A percentile compares a stretch with the other conserved stretches of the same genome.
Evolutionary conservation across 2,888 invertebrate genomes (phyloP).

Genomic region (Drosophila paucipuncta): DNA sequence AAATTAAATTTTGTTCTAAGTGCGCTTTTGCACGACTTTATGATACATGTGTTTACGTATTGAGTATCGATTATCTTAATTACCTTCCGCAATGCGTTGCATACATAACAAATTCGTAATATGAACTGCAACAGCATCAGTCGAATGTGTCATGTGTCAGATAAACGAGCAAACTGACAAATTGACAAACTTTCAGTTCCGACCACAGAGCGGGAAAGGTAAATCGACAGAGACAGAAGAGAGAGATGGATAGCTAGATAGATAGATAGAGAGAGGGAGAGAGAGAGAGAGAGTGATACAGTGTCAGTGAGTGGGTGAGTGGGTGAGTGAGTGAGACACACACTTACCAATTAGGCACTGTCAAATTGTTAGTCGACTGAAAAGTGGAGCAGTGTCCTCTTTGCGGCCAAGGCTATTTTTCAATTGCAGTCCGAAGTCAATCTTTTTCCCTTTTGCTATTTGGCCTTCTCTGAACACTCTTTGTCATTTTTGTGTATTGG

Average conservation of each 20-base stretch:
- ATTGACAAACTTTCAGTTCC: conserved; percentile 9
- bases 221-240: not conserved
- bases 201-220: not conserved
- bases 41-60: not conserved
- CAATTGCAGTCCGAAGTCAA: not conserved
- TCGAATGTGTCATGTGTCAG: conserved; percentile 16
- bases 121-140: not conserved
- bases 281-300: not conserved
- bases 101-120: not conserved
- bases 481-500: not conserved
- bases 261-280: not conserved
- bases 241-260: not conserved
- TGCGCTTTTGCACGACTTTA: not conserved
- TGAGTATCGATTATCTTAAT: conserved; percentile 6
- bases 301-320: not conserved
- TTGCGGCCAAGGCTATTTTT: not conserved
- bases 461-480: not conserved
- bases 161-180: conserved; percentile 3
- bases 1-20: not conserved
- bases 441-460: not conserved
- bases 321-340: conserved; percentile 17
- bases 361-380: conserved; percentile 43
- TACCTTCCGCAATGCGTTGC: not conserved
- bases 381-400: conserved; percentile 20
- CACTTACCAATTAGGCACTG: conserved; percentile 56